Evolutionary conservation across 2,797 vertebrate species (phyloP).

Genomic region (Spondyliosoma cantharus): DNA sequence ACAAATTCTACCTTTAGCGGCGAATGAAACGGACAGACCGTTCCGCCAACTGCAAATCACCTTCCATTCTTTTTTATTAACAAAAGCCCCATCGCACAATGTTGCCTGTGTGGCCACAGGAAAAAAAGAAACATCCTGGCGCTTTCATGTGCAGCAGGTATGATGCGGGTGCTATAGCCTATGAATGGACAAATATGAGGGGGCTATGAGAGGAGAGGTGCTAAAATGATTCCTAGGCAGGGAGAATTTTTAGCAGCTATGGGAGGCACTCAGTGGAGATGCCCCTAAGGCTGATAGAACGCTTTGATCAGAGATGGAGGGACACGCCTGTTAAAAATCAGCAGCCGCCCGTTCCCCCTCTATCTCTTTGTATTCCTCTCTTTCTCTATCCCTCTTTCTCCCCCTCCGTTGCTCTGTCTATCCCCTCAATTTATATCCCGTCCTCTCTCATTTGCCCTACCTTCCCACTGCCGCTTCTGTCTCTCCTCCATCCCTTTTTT

Average conservation of each 20-base stretch:
- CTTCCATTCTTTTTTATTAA: constrained; percentile 49
- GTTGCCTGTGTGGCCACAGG: constrained; percentile 10
- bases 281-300: constrained; percentile 76
- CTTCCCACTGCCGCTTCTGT: constrained; percentile 2
- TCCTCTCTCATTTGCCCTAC: constrained; percentile 20
- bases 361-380: constrained; percentile 72
- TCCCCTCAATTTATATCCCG: constrained; percentile 32
- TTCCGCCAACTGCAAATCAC: constrained; percentile 26
- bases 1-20: constrained; percentile 9
- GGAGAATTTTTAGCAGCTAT: constrained; percentile 72
- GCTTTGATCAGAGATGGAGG: constrained; percentile 81
- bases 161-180: constrained; percentile 44
- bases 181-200: constrained; percentile 53
- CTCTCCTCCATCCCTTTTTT: background rate
- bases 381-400: constrained; percentile 45
- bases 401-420: constrained; percentile 19
- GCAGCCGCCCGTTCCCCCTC: constrained; percentile 59
- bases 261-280: constrained; percentile 69
- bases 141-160: constrained; percentile 57
- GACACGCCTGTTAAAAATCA: constrained; percentile 79
- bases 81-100: constrained; percentile 6
- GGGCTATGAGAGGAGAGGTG: constrained; percentile 46
- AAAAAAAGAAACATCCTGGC: constrained; percentile 26
- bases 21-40: constrained; percentile 8
- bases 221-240: constrained; percentile 68